Evolutionary conservation across 2,797 vertebrate genomes (phyloP), one percentile per base, ranked within the genome.

Genomic region (Lutjanus campechanus): DNA sequence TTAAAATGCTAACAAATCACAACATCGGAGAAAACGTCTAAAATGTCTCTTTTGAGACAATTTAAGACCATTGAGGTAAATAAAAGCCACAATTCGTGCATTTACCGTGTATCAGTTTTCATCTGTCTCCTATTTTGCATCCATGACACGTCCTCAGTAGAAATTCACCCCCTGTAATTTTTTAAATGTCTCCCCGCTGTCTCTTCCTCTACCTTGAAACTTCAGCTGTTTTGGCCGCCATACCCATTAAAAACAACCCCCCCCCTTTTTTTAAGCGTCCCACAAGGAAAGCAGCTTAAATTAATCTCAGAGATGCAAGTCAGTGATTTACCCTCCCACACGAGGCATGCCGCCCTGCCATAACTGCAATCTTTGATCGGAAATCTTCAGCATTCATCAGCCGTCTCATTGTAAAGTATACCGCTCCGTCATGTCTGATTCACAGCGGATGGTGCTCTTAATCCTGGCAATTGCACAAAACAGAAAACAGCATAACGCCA

Each of bases 221-320:
- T 71, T 90, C 78, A 79, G 80, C 78, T 82, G 77, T 87, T 91
- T 88, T 88, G 78, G 82, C 81, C 41, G 4, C 76, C 29, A 29
- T 41, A 1, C 79, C 81, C 83, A 72, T 64, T 51, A 76, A 76
- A 86, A 66, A 71, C 54, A 44, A 25, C 50, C 69, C 69, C 49
- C 36, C 40, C 7, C 13, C n/a, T 36, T 46, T 77, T 79, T 85
- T 85, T 53, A 78, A 55, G 69, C 25, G 9, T 13, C 83, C 83
- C 83, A 77, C 58, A 78, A 81, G 80, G 55, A 92, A 92, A 94
- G 91, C 82, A 72, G 88, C 89, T 94, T 94, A 92, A 88, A 90
- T 89, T 89, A 92, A 93, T 93, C 91, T 92, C 77, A 16, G n/a
- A 82, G 85, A 89, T 79, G 63, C 78, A 79, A 88, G 82, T 88